Evolutionary conservation across 2,888 invertebrate genomes (phyloP).

Genomic region (Stomorhina lunata): DNA sequence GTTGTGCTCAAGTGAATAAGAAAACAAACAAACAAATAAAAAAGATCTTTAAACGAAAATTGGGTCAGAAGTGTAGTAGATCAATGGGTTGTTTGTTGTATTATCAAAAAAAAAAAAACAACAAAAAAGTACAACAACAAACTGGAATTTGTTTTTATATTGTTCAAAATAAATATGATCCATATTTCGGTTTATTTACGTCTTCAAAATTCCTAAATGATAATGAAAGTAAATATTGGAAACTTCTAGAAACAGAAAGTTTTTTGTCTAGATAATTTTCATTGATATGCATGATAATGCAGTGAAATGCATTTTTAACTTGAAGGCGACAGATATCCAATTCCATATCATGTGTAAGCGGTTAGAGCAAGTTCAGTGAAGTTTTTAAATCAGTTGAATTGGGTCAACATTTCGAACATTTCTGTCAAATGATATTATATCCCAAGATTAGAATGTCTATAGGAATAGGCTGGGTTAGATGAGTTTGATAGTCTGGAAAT

Average conservation of each 20-base stretch:
- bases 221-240: slow-evolving; percentile 46
- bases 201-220: slow-evolving; percentile 6
- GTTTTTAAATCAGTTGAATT: too few species aligned
- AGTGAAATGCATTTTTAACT: neutral
- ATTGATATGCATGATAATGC: neutral
- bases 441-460: too few species aligned
- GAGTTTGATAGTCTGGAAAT: too few species aligned
- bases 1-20: slow-evolving; percentile 28
- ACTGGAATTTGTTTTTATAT: slow-evolving; percentile 33
- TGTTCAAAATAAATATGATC: slow-evolving; percentile 24
- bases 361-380: too few species aligned
- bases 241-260: slow-evolving; percentile 62
- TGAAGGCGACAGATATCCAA: too few species aligned
- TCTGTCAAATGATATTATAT: too few species aligned
- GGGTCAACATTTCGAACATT: too few species aligned
- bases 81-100: slow-evolving; percentile 41
- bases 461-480: too few species aligned
- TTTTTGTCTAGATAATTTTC: neutral
- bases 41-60: slow-evolving; percentile 49
- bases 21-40: slow-evolving; percentile 39
- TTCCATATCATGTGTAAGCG: too few species aligned
- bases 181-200: slow-evolving; percentile 20
- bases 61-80: slow-evolving; percentile 63
- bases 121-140: slow-evolving; percentile 18
- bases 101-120: slow-evolving; percentile 33